These are phyloP conservation scores for Acleris cristana DNA, from an alignment of 2,888 invertebrate species.

Conservation along the genomic window DNA sequence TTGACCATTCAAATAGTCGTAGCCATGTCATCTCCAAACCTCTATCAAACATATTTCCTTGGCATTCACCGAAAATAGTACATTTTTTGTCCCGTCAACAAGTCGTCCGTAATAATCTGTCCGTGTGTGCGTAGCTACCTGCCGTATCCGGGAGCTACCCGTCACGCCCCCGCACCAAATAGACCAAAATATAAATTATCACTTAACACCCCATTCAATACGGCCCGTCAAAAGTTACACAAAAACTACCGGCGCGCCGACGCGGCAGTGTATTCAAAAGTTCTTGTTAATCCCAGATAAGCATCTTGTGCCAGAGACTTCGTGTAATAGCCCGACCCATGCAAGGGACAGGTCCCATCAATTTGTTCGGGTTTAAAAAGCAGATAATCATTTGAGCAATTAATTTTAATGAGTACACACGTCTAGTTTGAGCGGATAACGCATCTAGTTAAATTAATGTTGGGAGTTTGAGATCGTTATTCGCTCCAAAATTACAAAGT, in stretches of 20 bases:
- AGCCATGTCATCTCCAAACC: conserved; percentile 24
- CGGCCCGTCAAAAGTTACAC: conserved; percentile 47
- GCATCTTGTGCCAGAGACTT: conserved; percentile 43
- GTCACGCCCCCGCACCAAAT: conserved; percentile 67
- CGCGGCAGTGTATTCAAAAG: conserved; percentile 50
- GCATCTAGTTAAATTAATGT: conserved; percentile 37
- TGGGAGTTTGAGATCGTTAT: conserved; percentile 2
- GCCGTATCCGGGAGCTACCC: conserved; percentile 72
- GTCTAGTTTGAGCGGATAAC: conserved; percentile 47
- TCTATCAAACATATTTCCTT: conserved; percentile 33
- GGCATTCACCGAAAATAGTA: conserved; percentile 35
- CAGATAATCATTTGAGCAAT: conserved; percentile 62
- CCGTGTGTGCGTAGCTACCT: conserved; percentile 75
- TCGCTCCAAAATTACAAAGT: not conserved
- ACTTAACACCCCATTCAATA: conserved; percentile 66
- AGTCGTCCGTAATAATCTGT: conserved; percentile 40
- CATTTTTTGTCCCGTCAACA: conserved; percentile 35
- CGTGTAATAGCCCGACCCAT: conserved; percentile 49
- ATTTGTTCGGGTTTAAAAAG: conserved; percentile 58
- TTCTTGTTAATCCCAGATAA: conserved; percentile 38
- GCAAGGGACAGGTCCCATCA: conserved; percentile 55
- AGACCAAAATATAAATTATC: conserved; percentile 61
- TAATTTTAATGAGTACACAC: conserved; percentile 64
- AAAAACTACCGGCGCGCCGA: conserved; percentile 43
- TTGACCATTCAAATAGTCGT: conserved; percentile 1